These are phyloP conservation scores for Synanthedon vespiformis DNA, from an alignment of 2,888 invertebrate species.

Conservation along the genomic window DNA sequence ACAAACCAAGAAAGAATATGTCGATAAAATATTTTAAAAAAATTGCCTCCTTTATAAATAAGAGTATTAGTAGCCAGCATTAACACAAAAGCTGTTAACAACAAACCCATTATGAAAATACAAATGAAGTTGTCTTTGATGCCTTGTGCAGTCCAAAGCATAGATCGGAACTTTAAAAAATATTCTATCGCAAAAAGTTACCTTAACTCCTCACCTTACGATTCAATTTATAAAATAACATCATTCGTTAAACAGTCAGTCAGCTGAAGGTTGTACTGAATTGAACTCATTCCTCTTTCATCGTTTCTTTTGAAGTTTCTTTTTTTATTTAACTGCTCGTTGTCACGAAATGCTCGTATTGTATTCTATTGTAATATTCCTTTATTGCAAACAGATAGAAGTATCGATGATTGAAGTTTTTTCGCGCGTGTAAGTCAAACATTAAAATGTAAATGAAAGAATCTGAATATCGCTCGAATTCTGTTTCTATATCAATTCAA, in stretches of 20 bases:
- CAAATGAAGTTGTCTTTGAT: neutral
- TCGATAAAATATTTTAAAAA: too few species aligned
- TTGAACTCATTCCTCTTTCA: neutral
- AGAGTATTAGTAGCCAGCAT: too few species aligned
- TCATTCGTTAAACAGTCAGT: too few species aligned
- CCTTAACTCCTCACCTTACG: too few species aligned
- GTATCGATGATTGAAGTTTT: neutral
- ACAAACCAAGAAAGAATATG: too few species aligned
- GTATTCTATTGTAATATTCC: conserved; percentile 22
- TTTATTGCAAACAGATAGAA: conserved; percentile 19
- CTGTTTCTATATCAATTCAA: neutral
- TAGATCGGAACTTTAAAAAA: too few species aligned
- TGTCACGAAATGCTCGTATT: conserved; percentile 24
- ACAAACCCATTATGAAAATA: neutral
- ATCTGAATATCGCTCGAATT: too few species aligned
- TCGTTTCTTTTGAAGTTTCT: conserved; percentile 3
- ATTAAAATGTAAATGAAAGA: neutral
- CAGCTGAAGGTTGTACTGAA: neutral
- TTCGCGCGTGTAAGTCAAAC: neutral
- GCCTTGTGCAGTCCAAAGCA: neutral
- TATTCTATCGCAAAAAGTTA: too few species aligned
- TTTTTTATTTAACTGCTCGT: conserved; percentile 13
- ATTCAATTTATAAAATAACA: too few species aligned
- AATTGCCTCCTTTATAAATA: too few species aligned
- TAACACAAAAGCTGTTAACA: neutral